Evolutionary conservation across 2,797 vertebrate species (phyloP).

Genomic region (Falco peregrinus): DNA sequence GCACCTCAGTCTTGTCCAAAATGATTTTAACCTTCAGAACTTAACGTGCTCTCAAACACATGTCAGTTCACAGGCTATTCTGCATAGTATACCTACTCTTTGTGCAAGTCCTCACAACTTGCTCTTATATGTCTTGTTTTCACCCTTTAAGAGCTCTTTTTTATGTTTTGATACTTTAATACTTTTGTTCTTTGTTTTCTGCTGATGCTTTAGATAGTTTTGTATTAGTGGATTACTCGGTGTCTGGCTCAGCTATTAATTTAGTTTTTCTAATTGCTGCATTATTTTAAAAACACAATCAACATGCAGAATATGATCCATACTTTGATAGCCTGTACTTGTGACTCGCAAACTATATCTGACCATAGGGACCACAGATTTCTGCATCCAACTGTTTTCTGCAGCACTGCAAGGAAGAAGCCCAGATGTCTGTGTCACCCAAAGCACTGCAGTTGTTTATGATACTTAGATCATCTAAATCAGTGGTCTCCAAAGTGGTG

Average conservation of each 20-base stretch:
- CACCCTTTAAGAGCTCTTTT: background rate
- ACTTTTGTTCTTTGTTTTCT: background rate
- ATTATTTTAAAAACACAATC: background rate
- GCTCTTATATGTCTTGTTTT: background rate
- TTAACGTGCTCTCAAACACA: background rate
- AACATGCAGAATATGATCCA: rapidly evolving
- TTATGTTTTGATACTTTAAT: background rate
- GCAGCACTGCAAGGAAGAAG: background rate
- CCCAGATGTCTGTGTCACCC: background rate
- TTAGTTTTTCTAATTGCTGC: background rate
- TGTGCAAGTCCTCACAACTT: background rate
- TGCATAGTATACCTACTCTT: background rate
- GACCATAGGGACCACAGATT: background rate
- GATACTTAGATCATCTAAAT: background rate
- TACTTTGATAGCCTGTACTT: background rate
- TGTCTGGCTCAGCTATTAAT: background rate
- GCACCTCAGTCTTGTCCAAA: background rate
- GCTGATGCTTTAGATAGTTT: background rate
- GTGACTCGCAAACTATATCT: background rate
- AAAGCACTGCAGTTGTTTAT: background rate
- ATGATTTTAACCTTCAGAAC: background rate
- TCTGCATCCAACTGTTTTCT: background rate
- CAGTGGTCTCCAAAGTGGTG: background rate
- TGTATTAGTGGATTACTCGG: background rate
- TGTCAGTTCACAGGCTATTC: background rate